A percentile compares a stretch with the other conserved stretches of the same genome.
phyloP scores from a whole-genome alignment of 2,113 vertebrate genomes.

The Apaloderma vittatum region DNA sequence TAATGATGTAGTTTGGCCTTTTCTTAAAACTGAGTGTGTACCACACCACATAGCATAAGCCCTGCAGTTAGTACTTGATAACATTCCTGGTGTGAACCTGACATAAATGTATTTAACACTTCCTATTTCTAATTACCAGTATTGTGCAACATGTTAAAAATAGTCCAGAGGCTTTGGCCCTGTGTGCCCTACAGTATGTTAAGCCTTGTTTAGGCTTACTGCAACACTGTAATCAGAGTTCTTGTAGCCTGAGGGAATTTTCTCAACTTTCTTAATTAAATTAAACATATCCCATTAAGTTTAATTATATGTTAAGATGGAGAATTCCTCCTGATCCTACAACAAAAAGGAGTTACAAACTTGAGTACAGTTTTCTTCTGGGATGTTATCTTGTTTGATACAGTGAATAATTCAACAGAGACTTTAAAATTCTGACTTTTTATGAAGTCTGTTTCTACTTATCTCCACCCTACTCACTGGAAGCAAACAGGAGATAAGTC shows the following conservation, averaged over 20 bases:
- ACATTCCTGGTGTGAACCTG: not conserved
- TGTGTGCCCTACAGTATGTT: not conserved
- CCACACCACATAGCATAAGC: not conserved
- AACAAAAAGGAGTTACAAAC: not conserved
- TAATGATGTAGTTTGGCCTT: not conserved
- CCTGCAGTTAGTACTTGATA: not conserved
- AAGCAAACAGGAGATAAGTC: not conserved
- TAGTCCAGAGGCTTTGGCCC: not conserved
- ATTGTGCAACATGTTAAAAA: slow-evolving; percentile 1
- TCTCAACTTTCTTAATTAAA: not conserved
- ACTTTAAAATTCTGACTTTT: not conserved
- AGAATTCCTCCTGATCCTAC: slow-evolving; percentile 5
- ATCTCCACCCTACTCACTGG: not conserved
- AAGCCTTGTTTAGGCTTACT: slow-evolving; percentile 19
- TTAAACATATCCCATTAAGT: slow-evolving; percentile 42
- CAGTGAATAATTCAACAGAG: not conserved
- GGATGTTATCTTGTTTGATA: not conserved
- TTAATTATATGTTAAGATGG: not conserved
- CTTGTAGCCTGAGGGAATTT: slow-evolving; percentile 16
- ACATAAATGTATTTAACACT: not conserved
- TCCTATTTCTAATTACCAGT: not conserved
- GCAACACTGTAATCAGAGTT: not conserved
- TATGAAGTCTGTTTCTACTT: not conserved
- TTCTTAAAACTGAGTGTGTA: not conserved
- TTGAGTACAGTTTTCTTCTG: not conserved